These are phyloP conservation scores for Pristionchus arcanus DNA, from an alignment of 2,888 invertebrate genomes.

Conservation along the genomic window DNA sequence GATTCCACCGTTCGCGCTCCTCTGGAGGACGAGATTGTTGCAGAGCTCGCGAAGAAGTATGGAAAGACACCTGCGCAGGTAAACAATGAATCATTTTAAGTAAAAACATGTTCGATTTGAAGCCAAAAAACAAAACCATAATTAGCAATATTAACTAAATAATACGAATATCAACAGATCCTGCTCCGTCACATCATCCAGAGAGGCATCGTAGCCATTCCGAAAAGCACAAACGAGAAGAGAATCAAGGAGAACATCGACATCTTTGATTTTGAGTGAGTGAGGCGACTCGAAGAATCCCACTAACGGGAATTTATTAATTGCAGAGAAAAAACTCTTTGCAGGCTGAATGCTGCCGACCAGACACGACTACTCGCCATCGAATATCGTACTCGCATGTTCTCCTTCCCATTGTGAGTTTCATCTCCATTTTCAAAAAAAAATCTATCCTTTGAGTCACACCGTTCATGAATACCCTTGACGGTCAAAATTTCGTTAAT, in stretches of 20 bases:
- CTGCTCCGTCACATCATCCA: constrained; percentile 69
- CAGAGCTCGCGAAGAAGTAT: constrained; percentile 64
- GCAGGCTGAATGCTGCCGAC: constrained; percentile 64
- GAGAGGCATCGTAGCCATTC: constrained; percentile 67
- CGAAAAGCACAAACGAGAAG: constrained; percentile 66
- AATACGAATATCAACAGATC: no score
- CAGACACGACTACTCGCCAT: constrained; percentile 63
- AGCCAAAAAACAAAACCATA: no score
- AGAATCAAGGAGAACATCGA: constrained; percentile 69
- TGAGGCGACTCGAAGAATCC: no score
- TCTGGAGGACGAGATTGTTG: constrained; percentile 63
- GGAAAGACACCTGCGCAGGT: constrained; percentile 69
- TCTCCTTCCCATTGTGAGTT: constrained; percentile 65
- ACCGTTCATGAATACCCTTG: no score
- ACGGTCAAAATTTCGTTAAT: no score
- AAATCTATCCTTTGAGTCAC: no score
- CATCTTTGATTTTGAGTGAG: constrained; percentile 68
- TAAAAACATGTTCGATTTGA: no score
- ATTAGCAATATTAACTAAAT: no score
- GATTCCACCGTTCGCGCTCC: constrained; percentile 66
- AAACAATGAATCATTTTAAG: no score
- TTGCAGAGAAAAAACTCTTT: not conserved
- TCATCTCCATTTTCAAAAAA: no score
- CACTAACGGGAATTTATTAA: no score
- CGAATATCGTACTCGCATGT: constrained; percentile 61